A percentile compares a stretch with the other conserved stretches of the same genome.
These are phyloP conservation scores for Fregata magnificens DNA, from an alignment of 2,113 vertebrate genomes.

Conservation along the genomic window DNA sequence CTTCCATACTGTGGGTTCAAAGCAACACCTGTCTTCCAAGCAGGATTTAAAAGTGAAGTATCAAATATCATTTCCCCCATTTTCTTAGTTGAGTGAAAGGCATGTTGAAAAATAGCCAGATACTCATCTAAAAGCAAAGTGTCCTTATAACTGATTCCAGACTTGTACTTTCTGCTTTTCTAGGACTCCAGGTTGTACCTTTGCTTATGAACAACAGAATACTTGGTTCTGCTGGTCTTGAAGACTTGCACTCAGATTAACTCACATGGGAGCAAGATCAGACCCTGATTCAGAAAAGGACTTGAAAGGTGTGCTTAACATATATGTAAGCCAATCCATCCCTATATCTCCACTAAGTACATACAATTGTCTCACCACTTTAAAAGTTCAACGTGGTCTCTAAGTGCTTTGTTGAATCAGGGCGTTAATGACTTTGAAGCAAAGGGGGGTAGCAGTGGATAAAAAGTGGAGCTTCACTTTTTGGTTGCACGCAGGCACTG, in stretches of 20 bases:
- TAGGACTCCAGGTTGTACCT: not conserved
- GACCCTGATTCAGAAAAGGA: not conserved
- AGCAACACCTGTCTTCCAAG: conserved; percentile 53
- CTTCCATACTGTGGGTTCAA: conserved; percentile 33
- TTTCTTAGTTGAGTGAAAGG: conserved; percentile 8
- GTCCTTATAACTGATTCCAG: conserved; percentile 44
- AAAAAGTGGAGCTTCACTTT: not conserved
- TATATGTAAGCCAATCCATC: not conserved
- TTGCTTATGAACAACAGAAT: not conserved
- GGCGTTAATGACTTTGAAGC: not conserved
- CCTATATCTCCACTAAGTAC: not conserved
- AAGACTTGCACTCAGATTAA: not conserved
- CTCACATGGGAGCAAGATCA: not conserved
- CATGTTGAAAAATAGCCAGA: conserved; percentile 18
- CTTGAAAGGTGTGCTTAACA: not conserved
- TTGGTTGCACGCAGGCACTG: not conserved
- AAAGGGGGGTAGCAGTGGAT: not conserved
- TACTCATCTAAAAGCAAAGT: not conserved
- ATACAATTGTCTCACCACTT: rapidly evolving
- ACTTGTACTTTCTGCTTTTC: not conserved
- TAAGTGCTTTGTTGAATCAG: not conserved
- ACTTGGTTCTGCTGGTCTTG: not conserved
- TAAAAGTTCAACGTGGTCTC: not conserved
- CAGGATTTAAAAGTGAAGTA: conserved; percentile 32
- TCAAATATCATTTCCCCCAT: conserved; percentile 20